Conservation (phyloP, 2,888 invertebrate species). For the Mythimna albipuncta region DNA sequence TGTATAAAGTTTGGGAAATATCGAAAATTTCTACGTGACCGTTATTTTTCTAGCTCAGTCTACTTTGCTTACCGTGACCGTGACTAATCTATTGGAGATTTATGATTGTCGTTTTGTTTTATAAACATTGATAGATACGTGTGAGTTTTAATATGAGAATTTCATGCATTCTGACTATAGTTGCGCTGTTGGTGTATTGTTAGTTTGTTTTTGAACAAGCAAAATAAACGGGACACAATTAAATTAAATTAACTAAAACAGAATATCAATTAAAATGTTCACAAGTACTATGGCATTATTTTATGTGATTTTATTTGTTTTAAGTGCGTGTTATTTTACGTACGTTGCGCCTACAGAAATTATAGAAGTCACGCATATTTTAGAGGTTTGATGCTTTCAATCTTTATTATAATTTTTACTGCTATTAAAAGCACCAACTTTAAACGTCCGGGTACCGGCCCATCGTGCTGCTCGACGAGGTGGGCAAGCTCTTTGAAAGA, state of each 20-base stretch:
- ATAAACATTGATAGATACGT: background rate
- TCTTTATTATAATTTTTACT: background rate
- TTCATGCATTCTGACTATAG: background rate
- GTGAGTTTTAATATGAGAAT: background rate
- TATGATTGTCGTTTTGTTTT: slow-evolving; percentile 6
- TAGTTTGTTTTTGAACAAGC: background rate
- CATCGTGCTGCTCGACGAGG: too few relatives aligned
- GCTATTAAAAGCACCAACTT: background rate
- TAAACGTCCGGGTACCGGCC: too few relatives aligned
- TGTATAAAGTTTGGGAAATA: too few relatives aligned
- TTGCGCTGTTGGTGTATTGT: background rate
- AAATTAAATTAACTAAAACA: background rate
- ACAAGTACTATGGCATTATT: background rate
- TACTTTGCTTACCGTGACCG: background rate
- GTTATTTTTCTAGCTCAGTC: too few relatives aligned
- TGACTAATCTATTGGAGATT: background rate
- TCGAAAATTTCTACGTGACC: too few relatives aligned
- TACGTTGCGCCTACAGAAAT: slow-evolving; percentile 7
- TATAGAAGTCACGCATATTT: background rate
- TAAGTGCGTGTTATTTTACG: slow-evolving; percentile 13
- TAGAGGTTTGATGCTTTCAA: slow-evolving; percentile 11
- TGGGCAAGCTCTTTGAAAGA: too few relatives aligned
- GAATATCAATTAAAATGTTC: background rate
- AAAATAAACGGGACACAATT: background rate
- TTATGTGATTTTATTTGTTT: slow-evolving; percentile 13